Conservation (phyloP, 2,113 vertebrate genomes). For the Crotalus helleri region DNA sequence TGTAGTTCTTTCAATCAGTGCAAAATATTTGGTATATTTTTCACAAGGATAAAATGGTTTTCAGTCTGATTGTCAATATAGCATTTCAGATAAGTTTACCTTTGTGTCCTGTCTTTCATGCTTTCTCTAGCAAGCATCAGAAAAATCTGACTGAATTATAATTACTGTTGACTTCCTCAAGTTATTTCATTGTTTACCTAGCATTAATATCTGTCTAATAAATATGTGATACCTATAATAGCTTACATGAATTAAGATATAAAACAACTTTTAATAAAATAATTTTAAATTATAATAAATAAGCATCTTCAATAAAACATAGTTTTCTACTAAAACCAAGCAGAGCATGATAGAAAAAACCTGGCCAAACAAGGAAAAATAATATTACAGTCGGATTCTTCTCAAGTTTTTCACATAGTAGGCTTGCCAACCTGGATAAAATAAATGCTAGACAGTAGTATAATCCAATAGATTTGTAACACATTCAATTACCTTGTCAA, state of each 20-base stretch:
- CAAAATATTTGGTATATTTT: not conserved
- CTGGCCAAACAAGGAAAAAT: not conserved
- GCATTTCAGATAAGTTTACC: not conserved
- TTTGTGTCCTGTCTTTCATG: not conserved
- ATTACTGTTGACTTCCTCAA: not conserved
- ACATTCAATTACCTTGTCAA: not conserved
- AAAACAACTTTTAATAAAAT: not conserved
- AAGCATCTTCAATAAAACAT: not conserved
- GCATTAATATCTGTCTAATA: not conserved
- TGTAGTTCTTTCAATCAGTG: constrained; percentile 3
- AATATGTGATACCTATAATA: not conserved
- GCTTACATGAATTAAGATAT: not conserved
- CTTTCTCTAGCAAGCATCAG: not conserved
- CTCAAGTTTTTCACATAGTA: not conserved
- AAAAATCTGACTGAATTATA: not conserved
- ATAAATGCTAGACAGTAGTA: not conserved
- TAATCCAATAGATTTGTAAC: not conserved
- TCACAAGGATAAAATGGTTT: not conserved
- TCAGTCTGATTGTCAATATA: not conserved
- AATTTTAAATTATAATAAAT: not conserved
- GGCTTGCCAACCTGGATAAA: not conserved
- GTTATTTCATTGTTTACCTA: not conserved
- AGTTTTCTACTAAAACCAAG: not conserved
- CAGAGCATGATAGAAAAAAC: not conserved
- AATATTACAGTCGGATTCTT: not conserved